A percentile compares a stretch with the other conserved stretches of the same genome.
These are phyloP conservation scores for Hoplodrina ambigua DNA, from an alignment of 2,888 invertebrate genomes.

Conservation along the genomic window DNA sequence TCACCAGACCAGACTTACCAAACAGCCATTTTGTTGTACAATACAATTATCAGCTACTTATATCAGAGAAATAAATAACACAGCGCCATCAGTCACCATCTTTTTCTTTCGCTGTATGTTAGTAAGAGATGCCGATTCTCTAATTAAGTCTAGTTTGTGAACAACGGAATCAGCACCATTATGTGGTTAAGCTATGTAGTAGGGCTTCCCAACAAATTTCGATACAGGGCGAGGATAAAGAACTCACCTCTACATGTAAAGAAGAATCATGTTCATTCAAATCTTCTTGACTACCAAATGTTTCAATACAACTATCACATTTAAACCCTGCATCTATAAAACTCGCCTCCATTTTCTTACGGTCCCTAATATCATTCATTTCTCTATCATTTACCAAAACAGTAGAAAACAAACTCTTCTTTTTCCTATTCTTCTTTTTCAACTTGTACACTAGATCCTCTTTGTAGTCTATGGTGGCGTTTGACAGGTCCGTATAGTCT, in stretches of 20 bases:
- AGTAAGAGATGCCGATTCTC: no score
- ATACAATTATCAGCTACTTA: no score
- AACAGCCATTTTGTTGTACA: no score
- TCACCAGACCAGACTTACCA: no score
- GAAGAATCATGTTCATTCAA: constrained; percentile 68
- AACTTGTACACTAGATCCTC: constrained; percentile 34
- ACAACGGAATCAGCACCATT: no score
- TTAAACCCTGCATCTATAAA: constrained; percentile 65
- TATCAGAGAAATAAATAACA: no score
- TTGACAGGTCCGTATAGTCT: constrained; percentile 22
- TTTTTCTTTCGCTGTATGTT: no score
- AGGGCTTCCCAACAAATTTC: no score
- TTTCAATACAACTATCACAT: constrained; percentile 74
- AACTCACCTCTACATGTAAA: constrained; percentile 72
- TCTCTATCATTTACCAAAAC: constrained; percentile 63
- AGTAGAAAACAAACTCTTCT: constrained; percentile 61
- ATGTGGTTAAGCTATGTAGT: no score
- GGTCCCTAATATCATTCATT: constrained; percentile 60
- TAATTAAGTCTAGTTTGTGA: no score
- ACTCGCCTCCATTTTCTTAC: constrained; percentile 47
- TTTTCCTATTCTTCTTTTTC: constrained; percentile 48
- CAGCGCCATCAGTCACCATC: no score
- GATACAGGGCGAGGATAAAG: background rate
- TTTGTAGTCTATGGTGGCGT: constrained; percentile 3
- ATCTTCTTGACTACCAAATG: constrained; percentile 63